These are phyloP conservation scores for Drosophila prosaltans DNA, from an alignment of 1,140 invertebrate genomes.

Conservation along the genomic window DNA sequence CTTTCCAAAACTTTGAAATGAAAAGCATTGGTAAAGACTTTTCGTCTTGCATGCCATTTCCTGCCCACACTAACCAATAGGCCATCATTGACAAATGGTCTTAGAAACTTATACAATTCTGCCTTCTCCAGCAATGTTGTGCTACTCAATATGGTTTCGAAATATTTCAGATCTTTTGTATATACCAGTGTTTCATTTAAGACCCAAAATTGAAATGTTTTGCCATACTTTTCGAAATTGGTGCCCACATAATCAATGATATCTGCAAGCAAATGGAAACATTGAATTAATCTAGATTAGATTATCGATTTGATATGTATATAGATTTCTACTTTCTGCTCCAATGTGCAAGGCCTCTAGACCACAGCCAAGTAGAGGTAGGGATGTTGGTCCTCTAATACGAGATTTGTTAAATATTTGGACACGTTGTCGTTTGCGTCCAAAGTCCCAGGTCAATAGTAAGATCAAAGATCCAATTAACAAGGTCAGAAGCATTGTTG, in stretches of 20 bases:
- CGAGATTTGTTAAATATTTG: conserved; percentile 31
- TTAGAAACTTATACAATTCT: conserved; percentile 73
- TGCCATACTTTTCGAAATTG: conserved; percentile 47
- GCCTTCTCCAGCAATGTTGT: conserved; percentile 67
- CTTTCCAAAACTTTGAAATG: conserved; percentile 92
- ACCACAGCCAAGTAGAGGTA: conserved; percentile 56
- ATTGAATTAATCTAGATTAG: no score
- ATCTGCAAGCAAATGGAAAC: conserved; percentile 17
- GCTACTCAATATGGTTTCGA: conserved; percentile 63
- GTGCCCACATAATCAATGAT: conserved; percentile 46
- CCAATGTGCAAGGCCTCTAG: conserved; percentile 52
- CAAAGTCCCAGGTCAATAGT: conserved; percentile 60
- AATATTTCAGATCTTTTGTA: conserved; percentile 77
- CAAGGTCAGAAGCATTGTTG: conserved; percentile 56
- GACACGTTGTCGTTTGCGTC: conserved; percentile 47
- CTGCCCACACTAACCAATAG: conserved; percentile 73
- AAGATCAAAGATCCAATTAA: conserved; percentile 38
- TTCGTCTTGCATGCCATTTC: conserved; percentile 68
- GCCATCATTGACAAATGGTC: conserved; percentile 82
- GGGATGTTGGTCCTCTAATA: conserved; percentile 47
- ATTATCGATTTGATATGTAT: no score
- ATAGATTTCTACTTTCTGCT: conserved; percentile 50
- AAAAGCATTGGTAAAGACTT: conserved; percentile 89
- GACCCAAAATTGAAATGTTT: conserved; percentile 85
- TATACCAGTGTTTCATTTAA: conserved; percentile 77